These are phyloP conservation scores for Cavia aperea DNA, from an alignment of 2,113 vertebrate species.

Conservation along the genomic window DNA sequence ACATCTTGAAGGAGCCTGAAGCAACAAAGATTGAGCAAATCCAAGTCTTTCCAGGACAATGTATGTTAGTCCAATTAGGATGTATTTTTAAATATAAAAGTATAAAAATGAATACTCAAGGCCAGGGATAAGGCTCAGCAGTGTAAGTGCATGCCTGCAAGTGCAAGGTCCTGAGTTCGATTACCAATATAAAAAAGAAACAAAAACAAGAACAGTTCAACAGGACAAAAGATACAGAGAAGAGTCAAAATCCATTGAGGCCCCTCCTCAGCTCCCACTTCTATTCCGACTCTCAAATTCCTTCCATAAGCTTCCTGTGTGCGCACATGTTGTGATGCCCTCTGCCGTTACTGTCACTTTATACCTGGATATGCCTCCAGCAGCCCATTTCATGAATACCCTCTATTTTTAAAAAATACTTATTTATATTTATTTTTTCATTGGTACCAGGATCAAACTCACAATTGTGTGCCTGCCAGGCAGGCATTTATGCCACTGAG, in stretches of 20 bases:
- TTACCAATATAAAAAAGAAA: too few relatives aligned
- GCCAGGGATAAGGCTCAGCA: too few relatives aligned
- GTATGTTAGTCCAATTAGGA: background rate
- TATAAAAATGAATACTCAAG: background rate
- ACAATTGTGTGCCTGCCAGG: too few relatives aligned
- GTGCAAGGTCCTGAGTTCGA: too few relatives aligned
- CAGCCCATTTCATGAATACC: background rate
- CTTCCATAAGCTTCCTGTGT: background rate
- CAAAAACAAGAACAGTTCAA: background rate
- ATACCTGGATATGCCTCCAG: background rate
- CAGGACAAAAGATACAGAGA: background rate
- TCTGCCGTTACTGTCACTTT: background rate
- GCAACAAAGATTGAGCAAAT: background rate
- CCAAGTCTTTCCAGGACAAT: background rate
- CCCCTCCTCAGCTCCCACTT: background rate
- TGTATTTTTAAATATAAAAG: background rate
- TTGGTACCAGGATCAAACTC: too few relatives aligned
- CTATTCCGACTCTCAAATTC: background rate
- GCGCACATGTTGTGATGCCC: background rate
- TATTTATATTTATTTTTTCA: too few relatives aligned
- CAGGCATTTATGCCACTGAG: too few relatives aligned
- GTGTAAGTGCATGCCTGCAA: too few relatives aligned
- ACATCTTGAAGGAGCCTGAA: constrained; percentile 87
- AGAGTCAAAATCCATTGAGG: background rate
- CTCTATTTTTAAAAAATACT: background rate